phyloP scores from a whole-genome alignment of 2,797 vertebrate genomes.

The Poeciliopsis presidionis region DNA sequence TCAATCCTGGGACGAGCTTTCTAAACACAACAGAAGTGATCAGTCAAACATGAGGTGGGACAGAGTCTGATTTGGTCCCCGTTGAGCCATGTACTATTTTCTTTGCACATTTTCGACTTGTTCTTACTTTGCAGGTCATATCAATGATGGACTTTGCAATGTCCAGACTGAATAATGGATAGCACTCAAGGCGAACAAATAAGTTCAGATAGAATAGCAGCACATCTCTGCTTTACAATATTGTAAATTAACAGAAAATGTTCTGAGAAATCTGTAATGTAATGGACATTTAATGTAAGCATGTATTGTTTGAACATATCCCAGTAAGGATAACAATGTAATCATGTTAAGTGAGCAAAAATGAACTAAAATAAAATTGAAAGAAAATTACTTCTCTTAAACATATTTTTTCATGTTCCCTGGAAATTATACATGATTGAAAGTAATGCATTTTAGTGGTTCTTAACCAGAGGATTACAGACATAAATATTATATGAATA shows the following conservation, averaged over 20 bases:
- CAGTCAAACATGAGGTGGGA: conserved; percentile 38
- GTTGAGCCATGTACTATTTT: conserved; percentile 30
- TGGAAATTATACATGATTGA: conserved; percentile 73
- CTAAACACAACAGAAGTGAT: conserved; percentile 41
- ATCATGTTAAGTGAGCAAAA: conserved; percentile 49
- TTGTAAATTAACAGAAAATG: background rate
- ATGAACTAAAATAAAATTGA: conserved; percentile 29
- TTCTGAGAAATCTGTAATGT: background rate
- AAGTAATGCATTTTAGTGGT: conserved; percentile 79
- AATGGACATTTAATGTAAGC: background rate
- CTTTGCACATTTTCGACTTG: conserved; percentile 9
- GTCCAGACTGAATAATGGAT: background rate
- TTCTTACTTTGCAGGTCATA: conserved; percentile 1
- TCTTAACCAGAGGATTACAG: conserved; percentile 78
- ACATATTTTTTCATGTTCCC: conserved; percentile 75
- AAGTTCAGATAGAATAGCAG: background rate
- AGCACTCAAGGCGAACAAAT: background rate
- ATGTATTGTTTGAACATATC: background rate
- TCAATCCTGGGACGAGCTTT: conserved; percentile 45
- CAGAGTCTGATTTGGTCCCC: conserved; percentile 12
- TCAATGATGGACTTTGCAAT: background rate
- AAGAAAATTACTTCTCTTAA: conserved; percentile 23
- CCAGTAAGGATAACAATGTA: conserved; percentile 45
- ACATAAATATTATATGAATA: conserved; percentile 84
- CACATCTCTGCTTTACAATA: background rate